These are phyloP conservation scores for Lasioglossum marginatum DNA, from an alignment of 2,888 invertebrate species.

Conservation along the genomic window DNA sequence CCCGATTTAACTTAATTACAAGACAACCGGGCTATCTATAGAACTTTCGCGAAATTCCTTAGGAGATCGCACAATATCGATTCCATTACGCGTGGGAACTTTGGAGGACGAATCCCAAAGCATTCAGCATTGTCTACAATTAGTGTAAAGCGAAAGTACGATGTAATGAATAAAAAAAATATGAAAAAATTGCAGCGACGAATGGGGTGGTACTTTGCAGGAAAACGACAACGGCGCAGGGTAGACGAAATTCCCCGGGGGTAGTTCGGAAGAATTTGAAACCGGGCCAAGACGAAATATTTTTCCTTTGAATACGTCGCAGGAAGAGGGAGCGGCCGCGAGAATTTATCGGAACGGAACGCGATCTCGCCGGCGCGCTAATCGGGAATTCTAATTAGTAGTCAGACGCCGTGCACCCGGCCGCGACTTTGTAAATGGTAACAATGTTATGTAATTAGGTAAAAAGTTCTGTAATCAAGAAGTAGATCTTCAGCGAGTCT, in stretches of 20 bases:
- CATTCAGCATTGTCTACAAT: background rate
- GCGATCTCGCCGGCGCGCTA: constrained; percentile 70
- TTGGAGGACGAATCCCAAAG: background rate
- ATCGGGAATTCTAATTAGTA: constrained; percentile 81
- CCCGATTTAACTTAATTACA: constrained; percentile 30
- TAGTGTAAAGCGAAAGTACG: background rate
- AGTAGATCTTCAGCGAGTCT: constrained; percentile 82
- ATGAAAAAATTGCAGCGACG: background rate
- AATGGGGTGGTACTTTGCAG: background rate
- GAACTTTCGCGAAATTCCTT: background rate
- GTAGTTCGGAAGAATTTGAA: constrained; percentile 4
- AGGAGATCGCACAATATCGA: background rate
- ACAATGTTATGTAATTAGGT: constrained; percentile 84
- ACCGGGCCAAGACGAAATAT: constrained; percentile 13
- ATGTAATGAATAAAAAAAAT: background rate
- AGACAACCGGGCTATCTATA: background rate
- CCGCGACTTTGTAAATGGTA: constrained; percentile 83
- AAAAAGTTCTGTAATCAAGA: constrained; percentile 84
- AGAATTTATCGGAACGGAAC: constrained; percentile 68
- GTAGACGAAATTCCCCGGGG: background rate
- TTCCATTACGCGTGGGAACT: background rate
- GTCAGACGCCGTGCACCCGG: constrained; percentile 75
- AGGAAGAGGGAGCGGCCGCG: constrained; percentile 9
- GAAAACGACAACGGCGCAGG: background rate
- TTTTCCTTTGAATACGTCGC: constrained; percentile 14